Evolutionary conservation across 1,140 invertebrate species (phyloP), one percentile per base, ranked within the genome.

Genomic region (Bombus consobrinus): DNA sequence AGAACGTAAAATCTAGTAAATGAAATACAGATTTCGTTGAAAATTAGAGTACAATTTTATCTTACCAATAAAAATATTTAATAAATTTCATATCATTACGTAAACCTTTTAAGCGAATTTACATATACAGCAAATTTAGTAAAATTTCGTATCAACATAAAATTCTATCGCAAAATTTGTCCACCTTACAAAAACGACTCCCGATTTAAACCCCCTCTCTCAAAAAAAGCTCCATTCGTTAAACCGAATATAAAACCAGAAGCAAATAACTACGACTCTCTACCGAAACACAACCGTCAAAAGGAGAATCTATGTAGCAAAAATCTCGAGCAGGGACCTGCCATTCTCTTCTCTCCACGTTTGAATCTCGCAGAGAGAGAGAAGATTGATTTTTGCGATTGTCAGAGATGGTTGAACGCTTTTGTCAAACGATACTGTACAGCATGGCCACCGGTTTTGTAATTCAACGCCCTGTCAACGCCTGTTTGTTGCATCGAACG

Each of bases 381-480:
- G n/a, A 41, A 62, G 28, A 62, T 59, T 77, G 15, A 41, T 64
- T 77, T 77, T 64, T 77, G 12, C 28, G 28, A 62, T 41, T 39
- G 64, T 68, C 64, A 68, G 32, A 13, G 57, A 62, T 41, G 41
- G 57, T 28, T 32, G 37, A 77, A 77, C 37, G 75, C 75, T 57
- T 77, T 64, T 77, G 75, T 77, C 57, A 77, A 28, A n/a, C 37
- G 75, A 77, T 41, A 41, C 75, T 32, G 2, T n/a, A 3, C 53
- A 2, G 3, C 28, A 25, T 59, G 34, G 25, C 53, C n/a, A 13
- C 53, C 22, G 12, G 22, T 32, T 43, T 59, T 47, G 69, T 62
- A 62, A 62, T 37, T 62, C 69, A n/a, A 82, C 53, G 69, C 80
- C 47, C 37, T 47, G 71, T 74, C 59, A 8, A 41, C 72, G 72